Conservation (phyloP, 2,888 invertebrate genomes). For the Yponomeuta plumbellus region DNA sequence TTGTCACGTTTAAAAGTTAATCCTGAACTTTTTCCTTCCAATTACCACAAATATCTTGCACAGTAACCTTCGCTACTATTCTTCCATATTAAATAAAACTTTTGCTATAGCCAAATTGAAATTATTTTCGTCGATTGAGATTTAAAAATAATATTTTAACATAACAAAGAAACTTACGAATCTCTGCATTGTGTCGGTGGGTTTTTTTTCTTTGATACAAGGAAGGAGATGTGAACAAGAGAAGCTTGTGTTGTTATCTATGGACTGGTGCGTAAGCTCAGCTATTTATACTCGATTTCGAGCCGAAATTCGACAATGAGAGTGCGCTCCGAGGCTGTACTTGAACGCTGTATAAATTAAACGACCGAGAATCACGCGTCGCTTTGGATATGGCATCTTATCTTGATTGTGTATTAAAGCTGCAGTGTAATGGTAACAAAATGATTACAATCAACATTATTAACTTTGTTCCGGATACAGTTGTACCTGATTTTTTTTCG, state of each 20-base stretch:
- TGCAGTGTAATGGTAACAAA: background rate
- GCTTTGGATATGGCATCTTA: slow-evolving; percentile 39
- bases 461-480: too few relatives aligned
- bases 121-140: too few relatives aligned
- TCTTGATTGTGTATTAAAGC: slow-evolving; percentile 5
- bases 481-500: too few relatives aligned
- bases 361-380: slow-evolving; percentile 20
- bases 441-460: too few relatives aligned
- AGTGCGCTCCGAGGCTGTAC: slow-evolving; percentile 38
- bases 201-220: slow-evolving; percentile 29
- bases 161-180: slow-evolving; percentile 48
- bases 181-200: slow-evolving; percentile 50
- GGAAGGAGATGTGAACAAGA: slow-evolving; percentile 33
- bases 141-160: too few relatives aligned
- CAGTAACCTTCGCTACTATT: too few relatives aligned
- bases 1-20: too few relatives aligned
- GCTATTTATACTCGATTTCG: slow-evolving; percentile 49
- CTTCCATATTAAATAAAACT: too few relatives aligned
- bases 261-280: slow-evolving; percentile 32
- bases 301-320: slow-evolving; percentile 56
- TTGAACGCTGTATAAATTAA: slow-evolving; percentile 43
- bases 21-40: too few relatives aligned
- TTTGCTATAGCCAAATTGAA: too few relatives aligned
- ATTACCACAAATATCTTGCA: too few relatives aligned
- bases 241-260: slow-evolving; percentile 51